Base-by-base conservation (phyloP, 2,888 invertebrate species). In the Acanthacorydalis orientalis region DNA sequence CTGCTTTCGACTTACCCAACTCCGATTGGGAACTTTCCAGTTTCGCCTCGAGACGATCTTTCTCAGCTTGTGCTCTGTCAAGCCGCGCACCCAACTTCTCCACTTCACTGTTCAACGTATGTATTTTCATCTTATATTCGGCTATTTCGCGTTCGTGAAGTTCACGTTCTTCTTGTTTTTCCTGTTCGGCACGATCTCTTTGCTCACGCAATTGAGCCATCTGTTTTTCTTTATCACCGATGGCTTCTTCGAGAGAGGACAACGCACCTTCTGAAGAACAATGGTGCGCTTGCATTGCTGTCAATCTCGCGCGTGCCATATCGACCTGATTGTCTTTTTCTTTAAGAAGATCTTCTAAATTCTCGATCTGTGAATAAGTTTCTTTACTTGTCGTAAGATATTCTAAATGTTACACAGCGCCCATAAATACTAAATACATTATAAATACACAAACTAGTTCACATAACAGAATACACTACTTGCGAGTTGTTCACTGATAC, bases 291-390 rank as follows among this genome's bases (percentile, higher is more conserved):
- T 92, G 92, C 81, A 93, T 88, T 50, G 92, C 89, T 43, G 88
- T 86, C 44, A 89, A 67, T 55, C 92, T 75, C 33, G 90, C 90
- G 54, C 92, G 73, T 1, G 92, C 89, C 85, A 91, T 89, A 58
- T 93, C 91, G 48, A 98, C 87, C 73, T 96, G 95, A 67, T 91
- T 91, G 64, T 98, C 97, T 69, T 96, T 97, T 64, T 98, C 98
- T 68, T 92, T 91, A 46, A 98, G 73, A 47, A 93, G 73, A 61
- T 96, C 96, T 72, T 98, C 98, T 53, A 97, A 72, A 64, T 93
- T 95, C 70, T 98, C 97, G 61, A 97, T 89, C 92, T 97, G 62
- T 51, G 54, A 53, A 51, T 34, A 34, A 44, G 12, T 23, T 23
- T 23, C 23, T 23, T 23, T 23, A 23, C 23, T 23, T 23, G 23